These are phyloP conservation scores for Agriopis marginaria DNA, from an alignment of 2,888 invertebrate species.

Conservation along the genomic window DNA sequence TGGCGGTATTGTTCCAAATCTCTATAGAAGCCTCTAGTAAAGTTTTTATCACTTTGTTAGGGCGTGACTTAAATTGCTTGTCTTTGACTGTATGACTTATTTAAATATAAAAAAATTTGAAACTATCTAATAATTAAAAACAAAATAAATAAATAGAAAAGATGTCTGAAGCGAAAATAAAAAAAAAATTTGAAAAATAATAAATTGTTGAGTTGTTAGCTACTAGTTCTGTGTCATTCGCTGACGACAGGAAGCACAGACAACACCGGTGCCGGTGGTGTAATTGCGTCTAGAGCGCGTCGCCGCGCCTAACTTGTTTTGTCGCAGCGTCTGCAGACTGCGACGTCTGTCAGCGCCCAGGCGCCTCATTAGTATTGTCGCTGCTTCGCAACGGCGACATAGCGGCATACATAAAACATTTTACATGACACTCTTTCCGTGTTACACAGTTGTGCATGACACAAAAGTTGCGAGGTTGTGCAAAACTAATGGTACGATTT, in stretches of 20 bases:
- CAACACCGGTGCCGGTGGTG: background rate
- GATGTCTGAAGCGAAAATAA: too few relatives aligned
- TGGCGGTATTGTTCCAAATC: too few relatives aligned
- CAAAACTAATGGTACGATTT: background rate
- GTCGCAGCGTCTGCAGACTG: slow-evolving; percentile 28
- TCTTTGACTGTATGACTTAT: too few relatives aligned
- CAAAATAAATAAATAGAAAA: too few relatives aligned
- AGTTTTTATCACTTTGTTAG: too few relatives aligned
- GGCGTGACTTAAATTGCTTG: too few relatives aligned
- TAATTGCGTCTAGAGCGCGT: slow-evolving; percentile 31
- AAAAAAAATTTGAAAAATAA: too few relatives aligned
- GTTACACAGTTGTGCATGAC: slow-evolving; percentile 26
- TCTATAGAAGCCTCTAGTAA: too few relatives aligned
- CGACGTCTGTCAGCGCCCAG: slow-evolving; percentile 56
- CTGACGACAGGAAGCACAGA: slow-evolving; percentile 8
- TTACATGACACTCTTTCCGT: slow-evolving; percentile 33
- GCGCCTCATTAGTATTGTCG: slow-evolving; percentile 64
- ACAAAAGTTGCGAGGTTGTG: slow-evolving; percentile 5
- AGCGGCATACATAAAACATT: slow-evolving; percentile 26
- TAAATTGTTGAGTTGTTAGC: background rate
- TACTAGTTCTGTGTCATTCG: background rate
- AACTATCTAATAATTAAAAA: too few relatives aligned
- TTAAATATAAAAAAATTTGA: too few relatives aligned
- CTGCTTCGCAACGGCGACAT: slow-evolving; percentile 32
- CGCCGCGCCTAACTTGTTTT: slow-evolving; percentile 32